Base-by-base conservation (phyloP, 2,113 vertebrate species). In the Heliornis fulica region DNA sequence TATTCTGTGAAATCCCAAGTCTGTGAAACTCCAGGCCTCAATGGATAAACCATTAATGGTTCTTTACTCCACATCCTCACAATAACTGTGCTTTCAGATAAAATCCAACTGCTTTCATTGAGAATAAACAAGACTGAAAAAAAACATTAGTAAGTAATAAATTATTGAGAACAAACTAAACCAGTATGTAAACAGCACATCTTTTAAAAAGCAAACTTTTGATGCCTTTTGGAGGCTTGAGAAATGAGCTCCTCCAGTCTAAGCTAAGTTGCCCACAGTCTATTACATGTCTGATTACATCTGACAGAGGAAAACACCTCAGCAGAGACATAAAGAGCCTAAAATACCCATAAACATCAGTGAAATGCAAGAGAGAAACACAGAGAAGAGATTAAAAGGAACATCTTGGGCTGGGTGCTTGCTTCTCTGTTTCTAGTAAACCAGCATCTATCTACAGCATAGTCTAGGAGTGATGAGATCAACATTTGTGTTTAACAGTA, bases 141-240 rank as follows among this genome's bases (percentile, higher is more conserved):
- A 57, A 18, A 6, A 76, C 36, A 72, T 87, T 95, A 93, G 66
- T 65, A 94, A 68, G 66, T 74, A 95, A 96, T 96, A 95, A 97
- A 96, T 97, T 96, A 95, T 51, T 92, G 92, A 98, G 94, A 88
- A 57, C 28, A 89, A 93, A 94, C 40, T 85, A 92, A 96, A 92
- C 3, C 75, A 75, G 50, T n/a, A 31, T 75, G 83, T 82, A 93
- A 97, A 95, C 57, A 97, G 32, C 74, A 83, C 3, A 2, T 63
- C 63, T 86, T 94, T 94, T 90, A 71, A 79, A 91, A 91, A 96
- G 25, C 25, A 38, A 71, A 68, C 15, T 95, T 94, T 78, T 89
- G 84, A 91, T 95, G 87, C 45, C 32, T 93, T 96, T 88, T 92
- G 40, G 87, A 95, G 53, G 10, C 43, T 68, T 76, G 60, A 96